These are phyloP conservation scores for Pseudococcus viburni DNA, from an alignment of 2,888 invertebrate species.

Conservation along the genomic window DNA sequence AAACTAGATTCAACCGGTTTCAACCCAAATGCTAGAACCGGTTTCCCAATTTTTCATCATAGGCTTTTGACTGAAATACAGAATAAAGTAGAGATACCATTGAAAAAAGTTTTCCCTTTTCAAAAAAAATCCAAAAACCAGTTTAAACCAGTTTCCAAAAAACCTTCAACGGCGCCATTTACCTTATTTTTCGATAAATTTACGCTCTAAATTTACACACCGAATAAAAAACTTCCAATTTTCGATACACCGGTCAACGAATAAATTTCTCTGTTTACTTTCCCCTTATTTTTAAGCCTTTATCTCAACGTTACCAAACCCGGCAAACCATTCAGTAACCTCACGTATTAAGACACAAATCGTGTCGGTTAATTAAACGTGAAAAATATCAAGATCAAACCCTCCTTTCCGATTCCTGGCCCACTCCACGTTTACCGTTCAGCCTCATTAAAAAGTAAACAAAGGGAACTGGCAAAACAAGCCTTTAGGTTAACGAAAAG, in stretches of 20 bases:
- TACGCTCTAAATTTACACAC: not conserved
- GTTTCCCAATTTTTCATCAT: too few species aligned
- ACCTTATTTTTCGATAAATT: not conserved
- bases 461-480: constrained; percentile 20
- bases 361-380: not conserved
- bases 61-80: too few species aligned
- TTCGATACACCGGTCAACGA: not conserved
- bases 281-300: not conserved
- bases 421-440: not conserved
- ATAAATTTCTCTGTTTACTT: not conserved
- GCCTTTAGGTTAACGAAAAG: constrained; percentile 32
- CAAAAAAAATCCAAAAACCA: not conserved
- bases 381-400: constrained; percentile 21
- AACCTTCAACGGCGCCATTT: too few species aligned
- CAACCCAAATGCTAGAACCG: too few species aligned
- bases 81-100: too few species aligned
- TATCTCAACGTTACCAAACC: not conserved
- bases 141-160: not conserved
- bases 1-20: not conserved
- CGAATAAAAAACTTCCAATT: not conserved
- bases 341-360: constrained; percentile 16
- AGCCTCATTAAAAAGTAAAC: constrained; percentile 36
- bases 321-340: not conserved
- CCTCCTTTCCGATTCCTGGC: not conserved
- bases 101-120: too few species aligned